Percentiles rank a stretch among this genome's conserved stretches.
Conservation (phyloP, 2,888 invertebrate genomes). For the Drosophila mimica region DNA sequence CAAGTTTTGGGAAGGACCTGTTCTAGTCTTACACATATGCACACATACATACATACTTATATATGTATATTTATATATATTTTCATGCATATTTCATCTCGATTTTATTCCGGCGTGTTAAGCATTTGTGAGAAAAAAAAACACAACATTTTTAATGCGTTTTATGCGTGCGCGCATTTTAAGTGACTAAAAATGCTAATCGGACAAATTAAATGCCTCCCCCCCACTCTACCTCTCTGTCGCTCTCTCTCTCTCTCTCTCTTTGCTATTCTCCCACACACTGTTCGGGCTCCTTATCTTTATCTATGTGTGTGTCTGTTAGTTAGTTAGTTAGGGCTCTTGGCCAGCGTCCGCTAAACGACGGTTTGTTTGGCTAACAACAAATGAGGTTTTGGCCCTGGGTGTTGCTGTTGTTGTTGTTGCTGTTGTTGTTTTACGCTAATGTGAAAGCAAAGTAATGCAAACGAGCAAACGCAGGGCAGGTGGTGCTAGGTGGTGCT, state of each 20-base stretch:
- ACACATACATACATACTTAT: background rate
- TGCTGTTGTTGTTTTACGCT: slow-evolving; percentile 52
- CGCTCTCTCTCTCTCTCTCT: background rate
- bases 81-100: slow-evolving; percentile 63
- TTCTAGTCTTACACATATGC: slow-evolving; percentile 27
- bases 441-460: slow-evolving; percentile 52
- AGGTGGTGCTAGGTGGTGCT: background rate
- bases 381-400: slow-evolving; percentile 40
- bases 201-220: slow-evolving; percentile 75
- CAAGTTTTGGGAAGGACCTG: slow-evolving; percentile 29
- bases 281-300: slow-evolving; percentile 3
- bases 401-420: slow-evolving; percentile 29
- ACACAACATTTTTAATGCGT: slow-evolving; percentile 73
- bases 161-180: slow-evolving; percentile 80
- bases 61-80: slow-evolving; percentile 33
- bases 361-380: slow-evolving; percentile 69
- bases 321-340: slow-evolving; percentile 8
- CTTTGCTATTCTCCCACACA: background rate
- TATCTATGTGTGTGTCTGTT: slow-evolving; percentile 5
- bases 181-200: slow-evolving; percentile 78
- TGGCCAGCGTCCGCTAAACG: slow-evolving; percentile 65
- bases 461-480: slow-evolving; percentile 18
- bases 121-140: slow-evolving; percentile 46
- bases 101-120: slow-evolving; percentile 38
- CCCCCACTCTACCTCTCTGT: background rate